A percentile compares a stretch with the other conserved stretches of the same genome.
These are phyloP conservation scores for Alloscopus bannaensis DNA, from an alignment of 2,888 invertebrate genomes.

Conservation along the genomic window DNA sequence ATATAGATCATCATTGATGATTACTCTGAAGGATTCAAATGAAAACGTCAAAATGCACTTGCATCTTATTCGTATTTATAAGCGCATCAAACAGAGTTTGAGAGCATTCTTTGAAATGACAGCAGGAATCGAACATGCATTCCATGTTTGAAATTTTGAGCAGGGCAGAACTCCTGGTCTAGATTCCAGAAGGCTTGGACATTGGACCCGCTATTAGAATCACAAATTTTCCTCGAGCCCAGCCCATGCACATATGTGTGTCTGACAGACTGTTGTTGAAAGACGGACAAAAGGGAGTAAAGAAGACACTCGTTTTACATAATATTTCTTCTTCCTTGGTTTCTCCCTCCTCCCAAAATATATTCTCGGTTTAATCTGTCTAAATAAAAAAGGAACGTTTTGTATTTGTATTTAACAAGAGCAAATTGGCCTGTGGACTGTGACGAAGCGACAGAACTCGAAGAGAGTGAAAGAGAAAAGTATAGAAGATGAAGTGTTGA, in stretches of 20 bases:
- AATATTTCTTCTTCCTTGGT: constrained; percentile 29
- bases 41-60: constrained; percentile 49
- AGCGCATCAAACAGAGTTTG: not conserved
- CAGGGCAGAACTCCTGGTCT: constrained; percentile 17
- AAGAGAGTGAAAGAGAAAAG: not conserved
- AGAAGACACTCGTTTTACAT: constrained; percentile 23
- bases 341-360: constrained; percentile 35
- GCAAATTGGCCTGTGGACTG: constrained; percentile 37
- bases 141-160: constrained; percentile 27
- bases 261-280: no score
- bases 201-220: no score
- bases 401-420: not conserved
- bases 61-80: not conserved
- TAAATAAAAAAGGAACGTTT: not conserved
- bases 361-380: not conserved
- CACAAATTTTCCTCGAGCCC: no score
- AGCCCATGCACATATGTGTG: constrained; percentile 46
- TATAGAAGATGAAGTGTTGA: not conserved
- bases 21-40: constrained; percentile 47
- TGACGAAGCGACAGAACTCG: not conserved
- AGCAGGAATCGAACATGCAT: constrained; percentile 1
- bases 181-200: constrained; percentile 22
- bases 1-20: constrained; percentile 46
- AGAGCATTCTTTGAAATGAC: not conserved
- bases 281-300: constrained; percentile 19